Evolutionary conservation across 1,140 invertebrate species (phyloP).

Genomic region (Drosophila tristis): DNA sequence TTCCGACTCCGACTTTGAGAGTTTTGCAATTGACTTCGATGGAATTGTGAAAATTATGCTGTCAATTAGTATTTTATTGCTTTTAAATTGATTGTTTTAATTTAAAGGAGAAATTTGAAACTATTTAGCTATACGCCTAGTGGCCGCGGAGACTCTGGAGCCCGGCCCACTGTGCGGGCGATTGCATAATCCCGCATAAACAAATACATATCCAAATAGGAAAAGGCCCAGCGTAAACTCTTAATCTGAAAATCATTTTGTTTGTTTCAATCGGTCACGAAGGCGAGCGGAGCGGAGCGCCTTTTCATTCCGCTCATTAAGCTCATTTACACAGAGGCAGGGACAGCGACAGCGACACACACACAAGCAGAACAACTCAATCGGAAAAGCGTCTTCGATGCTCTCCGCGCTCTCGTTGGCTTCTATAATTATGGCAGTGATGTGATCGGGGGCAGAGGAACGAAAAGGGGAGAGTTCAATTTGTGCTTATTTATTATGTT

Average conservation of each 20-base stretch:
- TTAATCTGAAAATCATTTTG: slow-evolving; percentile 76
- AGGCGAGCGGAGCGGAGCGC: slow-evolving; percentile 22
- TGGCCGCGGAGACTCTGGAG: neutral
- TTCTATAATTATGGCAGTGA: slow-evolving; percentile 48
- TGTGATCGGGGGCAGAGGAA: neutral
- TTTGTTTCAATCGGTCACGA: slow-evolving; percentile 65
- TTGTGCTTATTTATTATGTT: slow-evolving; percentile 58
- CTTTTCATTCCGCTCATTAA: slow-evolving; percentile 65
- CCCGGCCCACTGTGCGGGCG: slow-evolving; percentile 63
- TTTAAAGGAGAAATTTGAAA: slow-evolving; percentile 13
- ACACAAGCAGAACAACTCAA: slow-evolving; percentile 25
- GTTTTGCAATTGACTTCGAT: slow-evolving; percentile 63
- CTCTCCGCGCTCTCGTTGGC: slow-evolving; percentile 17
- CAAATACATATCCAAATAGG: slow-evolving; percentile 49
- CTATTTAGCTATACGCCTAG: slow-evolving; percentile 3
- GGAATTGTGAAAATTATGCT: slow-evolving; percentile 58
- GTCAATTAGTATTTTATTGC: slow-evolving; percentile 77
- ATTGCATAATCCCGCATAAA: slow-evolving; percentile 71
- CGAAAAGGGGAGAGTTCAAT: slow-evolving; percentile 45
- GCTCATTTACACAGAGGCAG: slow-evolving; percentile 55
- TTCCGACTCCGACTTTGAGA: slow-evolving; percentile 14
- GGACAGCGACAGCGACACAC: neutral
- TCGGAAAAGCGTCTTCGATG: slow-evolving; percentile 27
- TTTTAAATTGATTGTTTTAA: slow-evolving; percentile 68
- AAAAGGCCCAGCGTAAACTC: slow-evolving; percentile 27